Base-by-base conservation (phyloP, 2,888 invertebrate species). In the Camptogramma bilineatum region DNA sequence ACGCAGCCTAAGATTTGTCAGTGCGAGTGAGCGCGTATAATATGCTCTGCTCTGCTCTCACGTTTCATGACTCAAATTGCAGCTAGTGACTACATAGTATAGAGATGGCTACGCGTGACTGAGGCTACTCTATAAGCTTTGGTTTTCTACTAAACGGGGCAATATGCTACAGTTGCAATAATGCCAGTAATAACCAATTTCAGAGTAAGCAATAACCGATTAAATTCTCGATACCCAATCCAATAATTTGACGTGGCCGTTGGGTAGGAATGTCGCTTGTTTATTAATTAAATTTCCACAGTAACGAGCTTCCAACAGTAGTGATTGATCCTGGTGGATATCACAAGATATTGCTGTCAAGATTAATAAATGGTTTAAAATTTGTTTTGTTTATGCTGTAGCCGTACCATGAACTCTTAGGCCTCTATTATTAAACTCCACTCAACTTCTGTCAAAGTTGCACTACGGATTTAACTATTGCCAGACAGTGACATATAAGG, bases 141-240 rank as follows among this genome's bases (percentile, higher is more conserved):
- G 13, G 13, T 39, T 39, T 7, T 21, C 2, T 18, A 18, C 9
- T 46, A 16, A 0, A 10, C 13, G 9, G 10, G 13, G 1, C 18
- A 46, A 4, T 18, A 18, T 8, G 46, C 17, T 34, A 13, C 9
- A 34, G 13, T 16, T 42, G 5, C 16, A 42, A 16, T 2, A 16
- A n/a, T 54, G 13, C 10, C 34, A 4, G 21, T 19, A 8, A n/a
- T 4, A 24, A 53, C 42, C 21, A 52, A 52, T 42, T 44, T 53
- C 42, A 47, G 42, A 46, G 48, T 58, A 34, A 39, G 50, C 31
- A 62, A 66, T 63, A 69, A 64, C 62, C 53, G 64, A 18, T 51
- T 39, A 53, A 62, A 66, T 69, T 69, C 64, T 31, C 24, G 13
- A 47, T 18, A 18, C 18, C 59, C 44, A 39, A 46, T 56, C 52